A percentile compares a stretch with the other conserved stretches of the same genome.
These are phyloP conservation scores for Myzus persicae DNA, from an alignment of 1,140 invertebrate genomes.

Conservation along the genomic window DNA sequence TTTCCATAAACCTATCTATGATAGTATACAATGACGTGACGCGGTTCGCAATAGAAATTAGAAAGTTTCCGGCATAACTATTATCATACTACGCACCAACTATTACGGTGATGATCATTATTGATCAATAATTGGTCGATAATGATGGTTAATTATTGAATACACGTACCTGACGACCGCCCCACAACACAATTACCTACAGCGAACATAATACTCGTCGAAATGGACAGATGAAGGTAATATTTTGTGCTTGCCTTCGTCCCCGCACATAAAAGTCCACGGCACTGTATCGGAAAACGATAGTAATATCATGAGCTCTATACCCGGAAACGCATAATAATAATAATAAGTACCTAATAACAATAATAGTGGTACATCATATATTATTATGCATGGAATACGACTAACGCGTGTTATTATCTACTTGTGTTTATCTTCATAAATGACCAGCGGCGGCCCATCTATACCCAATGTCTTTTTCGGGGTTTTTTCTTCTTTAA, in stretches of 20 bases:
- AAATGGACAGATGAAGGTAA: neutral
- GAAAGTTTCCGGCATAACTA: neutral
- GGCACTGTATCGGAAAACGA: no score
- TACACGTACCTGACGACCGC: neutral
- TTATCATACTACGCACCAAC: neutral
- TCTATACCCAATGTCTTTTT: neutral
- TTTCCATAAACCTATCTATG: neutral
- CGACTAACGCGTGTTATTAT: neutral
- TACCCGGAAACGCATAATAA: neutral
- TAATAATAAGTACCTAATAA: neutral
- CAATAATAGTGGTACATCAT: neutral
- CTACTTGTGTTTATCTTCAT: neutral
- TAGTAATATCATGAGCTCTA: no score
- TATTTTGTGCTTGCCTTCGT: neutral
- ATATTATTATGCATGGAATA: neutral
- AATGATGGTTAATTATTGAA: neutral
- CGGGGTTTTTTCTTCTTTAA: neutral
- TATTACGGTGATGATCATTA: neutral
- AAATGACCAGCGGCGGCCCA: no score
- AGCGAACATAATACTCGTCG: neutral
- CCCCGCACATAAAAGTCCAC: no score
- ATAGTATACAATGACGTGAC: neutral
- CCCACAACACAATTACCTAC: neutral
- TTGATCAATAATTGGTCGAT: neutral
- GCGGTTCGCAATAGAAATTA: neutral